Evolutionary conservation across 1,140 invertebrate species (phyloP), one percentile per base, ranked within the genome.

Genomic region (Pseudomyrmex gracilis): DNA sequence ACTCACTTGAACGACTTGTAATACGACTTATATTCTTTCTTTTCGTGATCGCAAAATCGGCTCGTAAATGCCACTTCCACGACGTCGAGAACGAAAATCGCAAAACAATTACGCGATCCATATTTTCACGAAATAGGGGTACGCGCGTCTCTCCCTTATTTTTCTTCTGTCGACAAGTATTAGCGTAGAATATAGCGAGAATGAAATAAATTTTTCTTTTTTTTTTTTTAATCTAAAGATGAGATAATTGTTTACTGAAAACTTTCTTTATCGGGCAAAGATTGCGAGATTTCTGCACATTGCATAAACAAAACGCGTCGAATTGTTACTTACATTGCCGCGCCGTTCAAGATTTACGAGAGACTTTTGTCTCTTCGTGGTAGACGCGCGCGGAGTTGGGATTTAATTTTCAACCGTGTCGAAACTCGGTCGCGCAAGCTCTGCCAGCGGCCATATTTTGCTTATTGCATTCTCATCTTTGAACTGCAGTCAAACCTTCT

Each of bases 391-490:
- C 12, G 47, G 13, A 24, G n/a, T 8, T 63, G 17, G 12, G 22
- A 76, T 55, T 67, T 55, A 55, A 67, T 15, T 67, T 43, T 55
- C 9, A 13, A 67, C 10, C 34, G 34, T 45, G 8, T 43, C 49
- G 61, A 17, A 64, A 76, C 22, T 15, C 64, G 13, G 49, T 51
- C 24, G 13, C 13, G 13, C 8, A 20, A 22, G 3, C 9, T 73
- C 13, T 22, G 49, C 12, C n/a, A 55, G 12, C 22, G 15, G 24
- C 13, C 20, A 8, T 45, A 17, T 51, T 34, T 77, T 66, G 20
- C 20, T 73, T 67, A 45, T 67, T 77, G 47, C 60, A 66, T 55
- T 77, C 13, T 43, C 47, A 55, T 77, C n/a, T 77, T 22, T 55
- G 5, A 67, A 43, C 13, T 49, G 34, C 17, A 66, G 24, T 17